Percentiles rank a stretch among this genome's conserved stretches.
Conservation (phyloP, 2,888 invertebrate genomes). For the Rhagonycha fulva region DNA sequence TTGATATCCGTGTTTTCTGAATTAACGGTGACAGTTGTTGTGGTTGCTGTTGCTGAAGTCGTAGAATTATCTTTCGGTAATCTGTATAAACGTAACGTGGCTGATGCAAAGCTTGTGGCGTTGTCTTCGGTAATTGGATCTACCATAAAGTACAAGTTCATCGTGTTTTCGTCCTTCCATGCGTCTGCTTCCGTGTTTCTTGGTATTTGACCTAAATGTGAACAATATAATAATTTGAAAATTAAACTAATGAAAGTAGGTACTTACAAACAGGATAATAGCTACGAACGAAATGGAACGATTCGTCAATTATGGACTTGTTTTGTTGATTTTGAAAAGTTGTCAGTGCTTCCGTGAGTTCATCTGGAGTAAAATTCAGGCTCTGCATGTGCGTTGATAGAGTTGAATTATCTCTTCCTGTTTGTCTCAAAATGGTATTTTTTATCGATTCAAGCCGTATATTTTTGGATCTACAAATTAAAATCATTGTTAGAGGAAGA, state of each 20-base stretch:
- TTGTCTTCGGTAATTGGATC: conserved; percentile 54
- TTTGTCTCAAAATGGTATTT: conserved; percentile 24
- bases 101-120: conserved; percentile 58
- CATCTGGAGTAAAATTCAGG: background rate
- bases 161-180: conserved; percentile 59
- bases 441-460: conserved; percentile 25
- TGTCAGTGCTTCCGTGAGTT: background rate
- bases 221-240: background rate
- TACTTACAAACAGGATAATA: conserved; percentile 52
- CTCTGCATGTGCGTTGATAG: background rate
- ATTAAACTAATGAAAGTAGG: background rate
- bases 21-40: conserved; percentile 30
- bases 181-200: conserved; percentile 60
- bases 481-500: background rate
- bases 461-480: conserved; percentile 13
- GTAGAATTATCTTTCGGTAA: conserved; percentile 52
- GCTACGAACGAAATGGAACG: conserved; percentile 38
- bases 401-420: conserved; percentile 20
- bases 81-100: conserved; percentile 59
- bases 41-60: background rate
- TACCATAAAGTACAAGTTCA: conserved; percentile 63
- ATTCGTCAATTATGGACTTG: background rate
- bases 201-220: conserved; percentile 59
- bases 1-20: conserved; percentile 7
- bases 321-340: background rate